Base-by-base conservation (phyloP, 2,888 invertebrate genomes). In the Deilephila elpenor region DNA sequence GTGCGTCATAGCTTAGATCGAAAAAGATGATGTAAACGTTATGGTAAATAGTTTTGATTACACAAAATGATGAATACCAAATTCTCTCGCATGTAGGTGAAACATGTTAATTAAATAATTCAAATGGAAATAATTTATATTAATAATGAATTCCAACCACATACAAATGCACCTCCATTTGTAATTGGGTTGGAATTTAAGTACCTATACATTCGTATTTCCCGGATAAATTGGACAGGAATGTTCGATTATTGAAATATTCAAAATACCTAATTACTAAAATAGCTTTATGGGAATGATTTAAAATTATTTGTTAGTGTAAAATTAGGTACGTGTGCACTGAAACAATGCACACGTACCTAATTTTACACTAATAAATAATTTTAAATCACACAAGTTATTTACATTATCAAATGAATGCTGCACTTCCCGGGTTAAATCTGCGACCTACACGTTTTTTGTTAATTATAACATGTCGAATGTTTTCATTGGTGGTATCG, bases 351-450 rank as follows among this genome's bases (percentile, higher is more conserved):
- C 19, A 8, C 44, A 44, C 44, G 11, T 44, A 11, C 44, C 44
- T 44, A 11, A 44, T 44, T 11, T 11, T 11, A 44, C 44, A 44
- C 11, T 0, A 44, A 44, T 44, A 3, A n/a, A n/a, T n/a, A n/a
- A 44, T 44, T 44, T 44, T 44, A 44, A 44, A 44, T 44, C 44
- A 44, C n/a, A n/a, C n/a, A 70, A 14, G 70, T 11, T 74, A 74
- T 72, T 73, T 71, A 56, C 56, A 71, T 25, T 74, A 71, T 59
- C 71, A 71, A 53, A 59, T 67, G 25, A 32, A 56, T 32, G 11
- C 72, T 82, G 79, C 81, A 82, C 83, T 83, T 85, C 82, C 82
- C 80, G 82, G 82, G 79, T 85, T 81, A 82, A 80, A 67, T 51
- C 20, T 37, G 51, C 67, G 25, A 67, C 76, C 77, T 71, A 72